Evolutionary conservation across 2,888 invertebrate species (phyloP).

Genomic region (Papilio elwesi): DNA sequence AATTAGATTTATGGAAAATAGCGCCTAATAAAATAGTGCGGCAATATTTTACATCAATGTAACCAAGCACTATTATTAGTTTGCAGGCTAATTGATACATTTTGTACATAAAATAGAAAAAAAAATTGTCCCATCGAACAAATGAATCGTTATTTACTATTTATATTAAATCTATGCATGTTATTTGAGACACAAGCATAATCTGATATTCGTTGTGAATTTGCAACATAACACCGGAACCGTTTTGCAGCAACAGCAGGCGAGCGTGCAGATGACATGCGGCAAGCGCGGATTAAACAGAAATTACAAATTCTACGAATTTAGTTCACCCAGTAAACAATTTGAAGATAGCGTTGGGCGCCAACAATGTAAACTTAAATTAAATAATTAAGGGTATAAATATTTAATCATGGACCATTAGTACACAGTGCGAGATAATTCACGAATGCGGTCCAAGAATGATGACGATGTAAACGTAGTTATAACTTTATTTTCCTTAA

Average conservation of each 20-base stretch:
- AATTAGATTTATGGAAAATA: background rate
- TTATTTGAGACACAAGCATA: background rate
- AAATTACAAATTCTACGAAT: constrained; percentile 5
- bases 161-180: background rate
- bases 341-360: constrained; percentile 5
- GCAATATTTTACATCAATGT: background rate
- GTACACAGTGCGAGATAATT: constrained; percentile 6
- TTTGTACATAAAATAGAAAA: background rate
- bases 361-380: background rate
- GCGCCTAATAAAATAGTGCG: background rate
- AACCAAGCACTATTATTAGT: background rate
- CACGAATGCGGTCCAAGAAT: constrained; percentile 5
- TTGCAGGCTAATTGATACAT: background rate
- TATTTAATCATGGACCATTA: constrained; percentile 6
- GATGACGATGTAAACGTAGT: background rate
- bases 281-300: constrained; percentile 8
- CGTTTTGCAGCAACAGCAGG: constrained; percentile 9
- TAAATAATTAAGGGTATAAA: constrained; percentile 13
- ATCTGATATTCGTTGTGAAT: constrained; percentile 13
- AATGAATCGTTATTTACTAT: background rate
- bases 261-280: constrained; percentile 13
- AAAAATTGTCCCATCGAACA: background rate
- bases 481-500: constrained; percentile 1
- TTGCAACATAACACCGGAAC: constrained; percentile 13
- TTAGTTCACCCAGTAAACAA: constrained; percentile 1